phyloP scores from a whole-genome alignment of 2,797 vertebrate species.

The Petrocephalus schoutedeni region DNA sequence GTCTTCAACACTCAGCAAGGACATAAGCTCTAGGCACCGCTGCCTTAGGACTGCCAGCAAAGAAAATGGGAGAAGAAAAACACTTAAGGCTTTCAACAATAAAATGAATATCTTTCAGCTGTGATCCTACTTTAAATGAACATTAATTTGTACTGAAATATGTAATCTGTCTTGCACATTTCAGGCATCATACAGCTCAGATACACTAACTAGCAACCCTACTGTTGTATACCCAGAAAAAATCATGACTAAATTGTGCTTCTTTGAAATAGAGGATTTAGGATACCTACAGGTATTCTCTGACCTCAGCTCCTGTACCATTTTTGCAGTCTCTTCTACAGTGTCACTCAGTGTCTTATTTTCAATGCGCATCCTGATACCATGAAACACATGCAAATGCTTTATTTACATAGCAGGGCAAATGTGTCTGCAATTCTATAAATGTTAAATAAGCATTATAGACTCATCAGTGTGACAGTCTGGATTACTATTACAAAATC shows the following conservation, averaged over 20 bases:
- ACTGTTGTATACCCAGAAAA: not conserved
- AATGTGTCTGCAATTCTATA: not conserved
- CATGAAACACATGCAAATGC: constrained; percentile 25
- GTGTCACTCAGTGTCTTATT: constrained; percentile 69
- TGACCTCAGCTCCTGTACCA: constrained; percentile 67
- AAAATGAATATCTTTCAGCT: constrained; percentile 11
- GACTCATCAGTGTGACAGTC: not conserved
- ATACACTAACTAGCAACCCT: not conserved
- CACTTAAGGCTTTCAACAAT: constrained; percentile 17
- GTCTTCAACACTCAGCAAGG: constrained; percentile 70
- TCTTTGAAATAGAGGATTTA: not conserved
- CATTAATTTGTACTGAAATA: not conserved
- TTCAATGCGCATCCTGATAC: constrained; percentile 71
- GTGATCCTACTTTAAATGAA: not conserved
- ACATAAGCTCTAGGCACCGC: constrained; percentile 72
- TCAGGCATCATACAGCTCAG: not conserved
- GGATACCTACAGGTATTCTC: constrained; percentile 72
- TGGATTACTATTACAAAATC: not conserved
- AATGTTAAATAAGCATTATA: not conserved
- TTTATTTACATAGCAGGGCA: not conserved
- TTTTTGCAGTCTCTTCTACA: constrained; percentile 63
- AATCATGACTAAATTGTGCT: not conserved
- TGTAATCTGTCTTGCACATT: not conserved
- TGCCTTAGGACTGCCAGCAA: constrained; percentile 63
- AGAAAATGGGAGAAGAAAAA: not conserved